A percentile compares a stretch with the other conserved stretches of the same genome.
Evolutionary conservation across 2,888 invertebrate genomes (phyloP).

Genomic region (Conus canariensis): DNA sequence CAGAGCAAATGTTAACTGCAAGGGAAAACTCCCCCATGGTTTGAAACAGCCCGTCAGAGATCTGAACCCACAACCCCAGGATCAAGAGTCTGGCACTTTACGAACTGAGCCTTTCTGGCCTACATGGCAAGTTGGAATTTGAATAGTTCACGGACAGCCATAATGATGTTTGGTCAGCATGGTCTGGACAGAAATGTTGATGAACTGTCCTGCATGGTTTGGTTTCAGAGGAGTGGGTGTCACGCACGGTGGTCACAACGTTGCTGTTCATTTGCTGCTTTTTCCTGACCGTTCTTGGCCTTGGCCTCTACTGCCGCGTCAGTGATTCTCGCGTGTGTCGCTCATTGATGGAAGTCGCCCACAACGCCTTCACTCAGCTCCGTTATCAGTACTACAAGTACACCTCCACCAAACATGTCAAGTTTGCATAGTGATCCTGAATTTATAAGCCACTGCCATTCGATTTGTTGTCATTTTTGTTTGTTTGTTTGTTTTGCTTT

Average conservation of each 20-base stretch:
- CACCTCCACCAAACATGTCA: constrained; percentile 50
- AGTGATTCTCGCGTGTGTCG: constrained; percentile 46
- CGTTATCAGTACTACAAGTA: constrained; percentile 66
- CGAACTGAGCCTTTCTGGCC: no score
- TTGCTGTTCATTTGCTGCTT: constrained; percentile 62
- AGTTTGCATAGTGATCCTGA: constrained; percentile 37
- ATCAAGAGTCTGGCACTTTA: no score
- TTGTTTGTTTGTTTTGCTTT: not conserved
- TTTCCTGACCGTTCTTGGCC: constrained; percentile 61
- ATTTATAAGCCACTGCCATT: not conserved
- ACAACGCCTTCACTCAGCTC: constrained; percentile 56
- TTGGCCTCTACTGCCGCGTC: constrained; percentile 66
- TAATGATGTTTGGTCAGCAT: no score
- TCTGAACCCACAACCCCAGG: no score
- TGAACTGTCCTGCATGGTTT: not conserved
- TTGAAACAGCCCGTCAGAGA: no score
- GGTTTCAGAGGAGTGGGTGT: constrained; percentile 67
- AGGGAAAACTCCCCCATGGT: no score
- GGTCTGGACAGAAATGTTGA: no score
- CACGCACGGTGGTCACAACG: constrained; percentile 59
- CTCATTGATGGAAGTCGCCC: constrained; percentile 53
- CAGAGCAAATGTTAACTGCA: no score
- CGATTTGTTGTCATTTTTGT: not conserved
- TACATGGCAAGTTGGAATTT: no score
- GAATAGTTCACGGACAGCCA: no score